A percentile compares a stretch with the other conserved stretches of the same genome.
Evolutionary conservation across 2,113 vertebrate species (phyloP).

Genomic region (Rhombomys opimus): DNA sequence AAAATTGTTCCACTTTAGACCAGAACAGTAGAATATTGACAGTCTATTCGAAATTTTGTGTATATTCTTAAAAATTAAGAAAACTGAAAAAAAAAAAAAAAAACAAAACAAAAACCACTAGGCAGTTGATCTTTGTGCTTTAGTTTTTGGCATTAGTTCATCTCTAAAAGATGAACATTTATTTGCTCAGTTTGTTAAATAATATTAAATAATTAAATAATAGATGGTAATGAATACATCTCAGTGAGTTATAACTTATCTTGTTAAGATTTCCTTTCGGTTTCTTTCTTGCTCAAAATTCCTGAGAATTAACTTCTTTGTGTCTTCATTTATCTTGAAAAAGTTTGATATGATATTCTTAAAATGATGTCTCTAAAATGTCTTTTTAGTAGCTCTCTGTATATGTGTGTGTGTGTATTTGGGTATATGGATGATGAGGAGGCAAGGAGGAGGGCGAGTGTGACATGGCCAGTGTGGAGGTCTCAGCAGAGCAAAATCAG

Average conservation of each 20-base stretch:
- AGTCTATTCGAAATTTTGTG: background rate
- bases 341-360: background rate
- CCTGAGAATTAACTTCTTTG: background rate
- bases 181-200: background rate
- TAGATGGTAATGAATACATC: background rate
- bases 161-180: background rate
- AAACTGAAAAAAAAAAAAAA: background rate
- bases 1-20: background rate
- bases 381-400: background rate
- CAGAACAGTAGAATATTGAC: background rate
- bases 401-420: background rate
- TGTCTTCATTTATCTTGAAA: background rate
- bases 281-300: background rate
- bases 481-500: no score
- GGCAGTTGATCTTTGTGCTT: background rate
- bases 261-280: constrained; percentile 7
- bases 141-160: background rate
- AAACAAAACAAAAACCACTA: background rate
- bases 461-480: no score
- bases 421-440: background rate
- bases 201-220: no score
- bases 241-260: background rate
- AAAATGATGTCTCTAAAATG: background rate
- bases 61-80: background rate
- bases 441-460: background rate